Evolutionary conservation across 2,888 invertebrate species (phyloP).

Genomic region (Eristalinus aeneus): DNA sequence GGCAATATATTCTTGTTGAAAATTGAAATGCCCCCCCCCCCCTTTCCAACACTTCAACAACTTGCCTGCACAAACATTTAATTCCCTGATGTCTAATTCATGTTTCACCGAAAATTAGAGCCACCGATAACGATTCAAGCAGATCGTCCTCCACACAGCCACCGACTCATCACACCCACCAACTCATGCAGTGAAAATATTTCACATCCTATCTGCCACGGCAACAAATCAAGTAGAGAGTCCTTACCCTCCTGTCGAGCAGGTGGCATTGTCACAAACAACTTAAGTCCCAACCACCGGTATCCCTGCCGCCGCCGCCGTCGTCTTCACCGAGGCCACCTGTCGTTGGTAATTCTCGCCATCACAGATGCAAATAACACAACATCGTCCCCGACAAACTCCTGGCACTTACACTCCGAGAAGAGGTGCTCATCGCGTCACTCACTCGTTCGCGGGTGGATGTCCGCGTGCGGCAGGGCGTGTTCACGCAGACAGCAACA

Average conservation of each 20-base stretch:
- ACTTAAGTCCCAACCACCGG: not conserved
- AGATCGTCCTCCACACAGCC: not conserved
- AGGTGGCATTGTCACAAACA: conserved; percentile 37
- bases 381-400: conserved; percentile 48
- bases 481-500: conserved; percentile 14
- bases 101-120: not conserved
- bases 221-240: conserved; percentile 43
- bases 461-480: not conserved
- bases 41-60: too few species aligned
- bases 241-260: not conserved
- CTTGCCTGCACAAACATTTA: not conserved
- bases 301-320: too few species aligned
- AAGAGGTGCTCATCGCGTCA: not conserved
- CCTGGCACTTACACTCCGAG: conserved; percentile 5
- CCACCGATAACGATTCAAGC: not conserved
- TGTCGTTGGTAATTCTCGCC: conserved; percentile 41
- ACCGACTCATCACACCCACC: conserved; percentile 31
- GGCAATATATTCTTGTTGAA: not conserved
- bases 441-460: not conserved
- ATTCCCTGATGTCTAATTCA: not conserved
- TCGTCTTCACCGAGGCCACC: conserved; percentile 9
- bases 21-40: not conserved
- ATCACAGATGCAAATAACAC: conserved; percentile 62
- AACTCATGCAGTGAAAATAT: conserved; percentile 62
- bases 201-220: conserved; percentile 56